Evolutionary conservation across 2,797 vertebrate species (phyloP), one percentile per base, ranked within the genome.

Genomic region (Pseudotriccus pelzelni): DNA sequence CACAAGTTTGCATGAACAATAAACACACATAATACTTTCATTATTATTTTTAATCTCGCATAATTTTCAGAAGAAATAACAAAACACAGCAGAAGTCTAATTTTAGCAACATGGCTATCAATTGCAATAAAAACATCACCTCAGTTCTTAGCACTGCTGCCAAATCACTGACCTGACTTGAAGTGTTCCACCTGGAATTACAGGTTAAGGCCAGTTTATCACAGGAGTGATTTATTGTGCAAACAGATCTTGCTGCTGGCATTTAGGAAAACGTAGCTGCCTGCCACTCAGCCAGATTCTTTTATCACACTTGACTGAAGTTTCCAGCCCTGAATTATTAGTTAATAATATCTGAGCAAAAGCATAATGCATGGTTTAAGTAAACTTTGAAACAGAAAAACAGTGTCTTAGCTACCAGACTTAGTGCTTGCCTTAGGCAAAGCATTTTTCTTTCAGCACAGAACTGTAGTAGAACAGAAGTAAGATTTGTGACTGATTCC

Each of bases 281-380:
- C 72, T 74, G 73, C 90, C 89, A 84, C 34, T 91, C 89, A 60
- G 93, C 16, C 14, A 17, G 25, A 81, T 84, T 93, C 87, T 92
- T 90, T 92, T 87, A 92, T 95, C 91, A 53, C 6, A 41, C 56
- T 59, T 92, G 89, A 95, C 58, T 80, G 87, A 93, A 92, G 92
- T 89, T 94, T 87, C 62, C 75, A 69, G 56, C 74, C 75, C 80
- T 95, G 94, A 96, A 89, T 93, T 95, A 96, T 93, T 91, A 77
- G 89, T 74, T 94, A 95, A 95, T 70, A 95, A 84, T 49, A 32
- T 62, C 80, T 13, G 14, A 76, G 78, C 2, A 19, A 91, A 96
- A 80, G 52, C 39, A 41, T 86, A 83, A 95, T 96, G 89, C 92
- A 87, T 89, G 36, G 67, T 37, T 87, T 56, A 41, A 87, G 93